Percentiles rank a stretch among this genome's conserved stretches.
These are phyloP conservation scores for Corvus hawaiiensis DNA, from an alignment of 2,113 vertebrate species.

Conservation along the genomic window DNA sequence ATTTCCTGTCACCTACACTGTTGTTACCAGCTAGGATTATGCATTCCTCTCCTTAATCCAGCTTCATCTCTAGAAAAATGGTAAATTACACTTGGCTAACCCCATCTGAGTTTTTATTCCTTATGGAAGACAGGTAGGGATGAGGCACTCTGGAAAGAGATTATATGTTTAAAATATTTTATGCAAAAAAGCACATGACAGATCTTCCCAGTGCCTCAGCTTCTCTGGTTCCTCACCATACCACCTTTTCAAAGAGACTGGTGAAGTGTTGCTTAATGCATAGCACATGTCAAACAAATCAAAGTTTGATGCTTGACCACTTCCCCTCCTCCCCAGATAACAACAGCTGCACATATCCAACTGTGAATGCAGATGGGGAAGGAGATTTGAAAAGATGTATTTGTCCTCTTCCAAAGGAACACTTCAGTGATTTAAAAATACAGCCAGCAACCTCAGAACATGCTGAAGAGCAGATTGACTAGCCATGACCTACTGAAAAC, in stretches of 20 bases:
- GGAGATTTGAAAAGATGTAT: fast-evolving
- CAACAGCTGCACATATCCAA: neutral
- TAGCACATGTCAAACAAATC: fast-evolving
- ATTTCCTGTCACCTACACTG: neutral
- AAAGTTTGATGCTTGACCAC: neutral
- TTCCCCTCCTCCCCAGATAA: neutral
- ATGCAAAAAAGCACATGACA: neutral
- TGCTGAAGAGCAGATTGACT: neutral
- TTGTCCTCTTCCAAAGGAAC: neutral
- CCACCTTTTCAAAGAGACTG: neutral
- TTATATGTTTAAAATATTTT: neutral
- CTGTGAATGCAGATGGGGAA: neutral
- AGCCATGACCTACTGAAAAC: neutral
- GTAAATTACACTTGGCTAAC: neutral
- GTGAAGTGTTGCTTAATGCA: neutral
- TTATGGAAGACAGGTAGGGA: neutral
- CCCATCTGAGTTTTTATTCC: neutral
- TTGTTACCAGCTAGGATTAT: neutral
- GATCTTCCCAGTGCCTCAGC: neutral
- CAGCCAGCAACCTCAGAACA: neutral
- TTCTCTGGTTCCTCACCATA: neutral
- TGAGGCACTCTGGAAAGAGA: neutral
- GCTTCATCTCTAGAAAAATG: neutral
- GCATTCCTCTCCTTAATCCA: neutral
- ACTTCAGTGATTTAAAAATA: neutral